Evolutionary conservation across 2,797 vertebrate genomes (phyloP), one percentile per base, ranked within the genome.

Genomic region (Luscinia luscinia): DNA sequence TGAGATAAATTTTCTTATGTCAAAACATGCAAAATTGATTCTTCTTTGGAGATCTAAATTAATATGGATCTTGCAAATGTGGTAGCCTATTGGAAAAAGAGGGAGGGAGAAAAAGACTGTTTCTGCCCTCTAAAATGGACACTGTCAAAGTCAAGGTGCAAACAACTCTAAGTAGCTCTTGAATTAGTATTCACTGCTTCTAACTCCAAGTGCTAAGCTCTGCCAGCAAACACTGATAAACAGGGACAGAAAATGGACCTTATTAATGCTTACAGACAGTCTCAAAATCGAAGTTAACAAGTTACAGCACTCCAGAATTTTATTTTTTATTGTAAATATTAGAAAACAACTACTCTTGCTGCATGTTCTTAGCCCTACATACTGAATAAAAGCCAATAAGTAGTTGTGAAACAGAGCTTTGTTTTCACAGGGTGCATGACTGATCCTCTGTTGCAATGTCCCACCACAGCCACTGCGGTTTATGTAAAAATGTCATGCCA

Each of bases 21-120:
- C 85, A 64, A 87, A 94, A 92, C 72, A 91, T 4, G 22, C 30
- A 93, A 84, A 95, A 93, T 26, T 89, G 12, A 67, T 84, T 95
- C 30, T 89, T 18, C 26, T 80, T 90, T 84, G 46, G 69, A 81
- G 62, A 72, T 54, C 48, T 86, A 73, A 88, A 78, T 84, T 91
- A 93, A 67, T 73, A 46, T 1, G 2, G 15, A 24, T 43, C 51
- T 90, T 64, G 34, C 20, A 93, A 93, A 90, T 52, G 55, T 10
- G 3, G 43, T 75, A 80, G 66, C 41, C 21, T 59, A 59, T 20
- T 70, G 10, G 13, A 51, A 84, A 76, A 63, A 61, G 26, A 72
- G 12, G 8, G 14, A 58, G 8, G 16, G 19, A 75, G 38, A 45
- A 63, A 73, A 27, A 54, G n/a, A 15, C 6, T 34, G 1, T n/a